Conservation (phyloP, 2,113 vertebrate species). For the Scopus umbretta region DNA sequence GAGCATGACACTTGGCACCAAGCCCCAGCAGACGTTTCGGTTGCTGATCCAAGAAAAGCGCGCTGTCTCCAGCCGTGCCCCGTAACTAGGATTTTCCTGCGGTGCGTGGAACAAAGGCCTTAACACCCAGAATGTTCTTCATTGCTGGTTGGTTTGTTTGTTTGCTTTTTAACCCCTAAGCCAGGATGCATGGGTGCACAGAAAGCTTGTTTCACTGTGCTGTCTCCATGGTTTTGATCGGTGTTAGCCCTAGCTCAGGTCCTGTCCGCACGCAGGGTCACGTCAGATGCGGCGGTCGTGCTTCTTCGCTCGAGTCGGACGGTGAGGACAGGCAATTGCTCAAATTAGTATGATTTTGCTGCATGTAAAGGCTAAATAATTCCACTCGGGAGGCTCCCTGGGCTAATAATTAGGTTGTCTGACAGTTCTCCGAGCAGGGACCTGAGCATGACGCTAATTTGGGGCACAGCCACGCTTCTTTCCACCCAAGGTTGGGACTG, state of each 20-base stretch:
- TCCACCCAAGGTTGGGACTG: background rate
- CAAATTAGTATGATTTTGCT: background rate
- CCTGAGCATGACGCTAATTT: background rate
- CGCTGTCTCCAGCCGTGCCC: background rate
- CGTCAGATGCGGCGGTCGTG: rapidly evolving
- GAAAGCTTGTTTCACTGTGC: background rate
- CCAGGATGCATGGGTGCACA: background rate
- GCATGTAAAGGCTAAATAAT: background rate
- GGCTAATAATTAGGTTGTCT: background rate
- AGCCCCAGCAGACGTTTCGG: rapidly evolving
- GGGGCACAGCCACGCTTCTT: background rate
- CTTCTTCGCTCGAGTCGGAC: rapidly evolving
- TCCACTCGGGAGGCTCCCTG: background rate
- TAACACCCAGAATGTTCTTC: background rate
- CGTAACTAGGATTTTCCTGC: background rate
- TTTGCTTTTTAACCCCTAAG: background rate
- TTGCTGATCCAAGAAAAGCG: background rate
- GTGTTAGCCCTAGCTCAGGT: background rate
- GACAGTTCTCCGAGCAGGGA: background rate
- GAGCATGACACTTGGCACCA: background rate
- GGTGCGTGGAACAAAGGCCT: background rate
- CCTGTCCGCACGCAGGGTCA: rapidly evolving
- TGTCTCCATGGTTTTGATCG: background rate
- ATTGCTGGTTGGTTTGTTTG: background rate
- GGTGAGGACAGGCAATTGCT: background rate